Base-by-base conservation (phyloP, 1,140 invertebrate species). In the Eurosta solidaginis region DNA sequence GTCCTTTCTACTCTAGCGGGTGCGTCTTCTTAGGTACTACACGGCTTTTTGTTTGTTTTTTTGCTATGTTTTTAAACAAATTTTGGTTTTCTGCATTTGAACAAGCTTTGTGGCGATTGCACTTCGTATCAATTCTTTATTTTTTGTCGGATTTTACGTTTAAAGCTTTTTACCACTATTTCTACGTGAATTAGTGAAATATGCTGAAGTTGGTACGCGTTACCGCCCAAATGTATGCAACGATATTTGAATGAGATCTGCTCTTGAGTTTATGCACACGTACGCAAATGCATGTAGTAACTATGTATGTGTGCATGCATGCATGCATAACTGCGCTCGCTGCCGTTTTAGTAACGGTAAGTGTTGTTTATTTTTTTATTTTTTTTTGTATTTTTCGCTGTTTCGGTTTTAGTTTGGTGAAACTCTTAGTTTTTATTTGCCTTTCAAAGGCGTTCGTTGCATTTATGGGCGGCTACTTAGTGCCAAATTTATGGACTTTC, bases 161-260 rank as follows among this genome's bases (percentile, higher is more conserved):
- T n/a, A n/a, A n/a, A n/a, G n/a, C n/a, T n/a, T n/a, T n/a, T 52
- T 10, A 47, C 12, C 45, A 47, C 45, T 14, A n/a, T n/a, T 52
- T 52, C 25, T 52, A 27, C 59, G 59, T 40, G 36, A 22, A 68
- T 29, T 6, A 42, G 27, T 47, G 45, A 47, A 47, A 47, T 47
- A n/a, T 47, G 45, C 45, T 17, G 2, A 68, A 40, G 33, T 22
- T 68, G 59, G n/a, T n/a, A 68, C 59, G 59, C 59, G 59, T 40
- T 68, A 68, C 59, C 59, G 59, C 59, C 59, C 59, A 68, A 68
- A 68, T 68, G 59, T 68, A 68, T 68, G 59, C 59, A 68, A 68
- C 33, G 59, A 29, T 68, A n/a, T n/a, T n/a, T 14, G 40, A 68
- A 40, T 68, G 20, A 68, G 59, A 68, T 68, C 59, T 68, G 59